A percentile compares a stretch with the other conserved stretches of the same genome.
These are phyloP conservation scores for Sycophila texana DNA, from an alignment of 2,888 invertebrate genomes.

Conservation along the genomic window DNA sequence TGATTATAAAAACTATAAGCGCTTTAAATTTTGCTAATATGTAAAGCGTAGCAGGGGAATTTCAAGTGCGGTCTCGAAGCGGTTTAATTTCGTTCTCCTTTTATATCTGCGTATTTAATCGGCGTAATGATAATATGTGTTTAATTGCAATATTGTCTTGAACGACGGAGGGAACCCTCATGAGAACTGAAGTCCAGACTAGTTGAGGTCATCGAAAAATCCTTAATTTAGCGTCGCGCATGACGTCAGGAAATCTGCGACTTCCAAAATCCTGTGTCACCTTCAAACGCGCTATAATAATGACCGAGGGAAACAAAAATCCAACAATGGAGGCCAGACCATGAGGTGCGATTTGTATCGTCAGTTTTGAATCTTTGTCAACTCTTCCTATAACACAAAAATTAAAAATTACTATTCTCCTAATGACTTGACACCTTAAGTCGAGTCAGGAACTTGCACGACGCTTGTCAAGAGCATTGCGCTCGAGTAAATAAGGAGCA, in stretches of 20 bases:
- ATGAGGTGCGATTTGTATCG: slow-evolving; percentile 3
- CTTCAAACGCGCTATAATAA: background rate
- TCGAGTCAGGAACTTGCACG: background rate
- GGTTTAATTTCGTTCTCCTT: too few species aligned
- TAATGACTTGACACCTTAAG: background rate
- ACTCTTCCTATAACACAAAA: too few species aligned
- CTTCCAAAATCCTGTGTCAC: slow-evolving; percentile 18
- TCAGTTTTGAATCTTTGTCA: background rate
- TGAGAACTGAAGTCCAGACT: slow-evolving; percentile 14
- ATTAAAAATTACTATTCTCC: background rate
- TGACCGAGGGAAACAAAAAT: slow-evolving; percentile 9
- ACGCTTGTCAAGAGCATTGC: background rate
- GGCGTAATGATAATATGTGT: background rate
- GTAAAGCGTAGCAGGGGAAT: too few species aligned
- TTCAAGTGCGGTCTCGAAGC: too few species aligned
- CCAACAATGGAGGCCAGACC: slow-evolving; percentile 27
- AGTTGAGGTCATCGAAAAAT: slow-evolving; percentile 40
- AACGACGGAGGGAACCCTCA: background rate
- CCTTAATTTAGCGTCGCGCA: slow-evolving; percentile 2
- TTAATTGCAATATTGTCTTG: slow-evolving; percentile 10
- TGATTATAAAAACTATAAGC: too few species aligned
- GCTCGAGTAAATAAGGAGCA: background rate
- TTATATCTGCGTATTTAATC: background rate
- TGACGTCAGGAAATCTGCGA: slow-evolving; percentile 39
- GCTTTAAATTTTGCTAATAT: too few species aligned